Evolutionary conservation across 2,888 invertebrate genomes (phyloP), one percentile per base, ranked within the genome.

Genomic region (Dicyrtomina minuta): DNA sequence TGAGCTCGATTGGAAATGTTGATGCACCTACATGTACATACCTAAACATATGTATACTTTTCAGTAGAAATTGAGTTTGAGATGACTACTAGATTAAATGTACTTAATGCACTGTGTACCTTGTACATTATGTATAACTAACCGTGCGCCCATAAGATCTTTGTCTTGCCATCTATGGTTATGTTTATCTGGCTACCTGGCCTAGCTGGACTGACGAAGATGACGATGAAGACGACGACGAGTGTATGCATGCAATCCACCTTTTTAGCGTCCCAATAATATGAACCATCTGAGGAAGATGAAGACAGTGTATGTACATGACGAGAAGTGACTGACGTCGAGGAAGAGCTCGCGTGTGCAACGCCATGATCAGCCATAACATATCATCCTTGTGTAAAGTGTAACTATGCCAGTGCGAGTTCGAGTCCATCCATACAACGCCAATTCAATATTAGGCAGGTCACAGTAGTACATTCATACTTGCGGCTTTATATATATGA

Each of bases 91-190:
- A 55, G 55, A 55, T 55, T n/a, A 55, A 55, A 55, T 55, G 24
- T 22, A 55, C 33, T 3, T 33, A 33, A 33, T 33, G 27, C 24
- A 26, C 55, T 20, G 55, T 55, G 55, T 4, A 26, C 15, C 13
- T 8, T 33, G 33, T 33, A 33, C 8, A 33, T 33, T 33, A 33
- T 55, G 33, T 33, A 22, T 22, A 55, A 22, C 55, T 24, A 55
- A 33, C 33, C 8, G 4, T 33, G 4, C 33, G 33, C 8, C 33
- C 33, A 33, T 20, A 12, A 15, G 15, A n/a, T 55, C 55, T 55
- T 55, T 55, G 27, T 15, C 27, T 55, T 55, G 55, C 55, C 55
- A 55, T 55, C 55, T 55, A 55, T 55, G 55, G 55, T 55, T n/a
- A 55, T 20, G 33, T 3, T 20, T 46, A 46, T 26, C 15, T 55